Conservation (phyloP, 2,888 invertebrate species). For the Nephrotoma appendiculata region DNA sequence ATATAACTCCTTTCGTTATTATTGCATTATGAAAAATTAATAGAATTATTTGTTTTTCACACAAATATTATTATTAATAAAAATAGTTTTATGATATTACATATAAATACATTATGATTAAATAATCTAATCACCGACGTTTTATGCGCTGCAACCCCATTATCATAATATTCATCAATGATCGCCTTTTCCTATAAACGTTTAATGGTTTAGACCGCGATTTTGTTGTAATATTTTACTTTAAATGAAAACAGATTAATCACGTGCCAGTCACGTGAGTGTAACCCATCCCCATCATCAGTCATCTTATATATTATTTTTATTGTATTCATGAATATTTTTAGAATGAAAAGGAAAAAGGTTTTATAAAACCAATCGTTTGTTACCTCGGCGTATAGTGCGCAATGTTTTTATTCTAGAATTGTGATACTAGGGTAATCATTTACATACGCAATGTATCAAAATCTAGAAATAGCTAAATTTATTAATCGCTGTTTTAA, state of each 20-base stretch:
- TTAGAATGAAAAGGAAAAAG: no score
- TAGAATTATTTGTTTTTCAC: background rate
- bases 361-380: no score
- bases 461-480: no score
- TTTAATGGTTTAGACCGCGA: background rate
- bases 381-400: no score
- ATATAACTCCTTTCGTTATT: background rate
- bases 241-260: background rate
- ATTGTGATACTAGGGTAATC: no score
- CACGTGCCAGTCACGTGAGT: background rate
- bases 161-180: background rate
- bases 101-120: background rate
- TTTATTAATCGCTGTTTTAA: no score
- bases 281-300: background rate
- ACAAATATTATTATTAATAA: background rate
- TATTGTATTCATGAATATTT: no score
- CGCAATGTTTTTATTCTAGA: no score
- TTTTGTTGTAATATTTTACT: background rate
- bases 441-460: no score
- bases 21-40: background rate
- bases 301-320: background rate
- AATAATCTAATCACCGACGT: background rate
- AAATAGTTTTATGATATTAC: background rate
- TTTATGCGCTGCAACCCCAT: background rate
- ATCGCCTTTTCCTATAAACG: background rate